phyloP scores from a whole-genome alignment of 2,113 vertebrate genomes.

The Pseudolaguvia tuberculata region DNA sequence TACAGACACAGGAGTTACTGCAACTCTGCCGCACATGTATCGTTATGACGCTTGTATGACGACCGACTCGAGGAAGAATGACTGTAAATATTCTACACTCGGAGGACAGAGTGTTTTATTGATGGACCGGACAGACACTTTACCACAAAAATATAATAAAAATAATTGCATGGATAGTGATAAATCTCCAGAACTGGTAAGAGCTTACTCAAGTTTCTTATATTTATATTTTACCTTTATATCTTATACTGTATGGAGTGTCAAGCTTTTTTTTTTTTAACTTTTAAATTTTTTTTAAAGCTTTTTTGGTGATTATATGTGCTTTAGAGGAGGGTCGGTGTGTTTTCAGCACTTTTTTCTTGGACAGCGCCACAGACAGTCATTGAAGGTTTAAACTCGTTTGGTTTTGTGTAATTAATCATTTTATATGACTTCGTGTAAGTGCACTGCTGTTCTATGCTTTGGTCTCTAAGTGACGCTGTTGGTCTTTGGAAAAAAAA shows the following conservation, averaged over 20 bases:
- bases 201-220: not conserved
- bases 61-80: conserved; percentile 7
- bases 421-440: not conserved
- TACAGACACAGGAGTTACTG: conserved; percentile 42
- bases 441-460: not conserved
- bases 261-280: not conserved
- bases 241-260: not conserved
- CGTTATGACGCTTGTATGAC: conserved; percentile 61
- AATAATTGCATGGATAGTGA: conserved; percentile 27
- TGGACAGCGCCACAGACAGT: not conserved
- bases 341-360: not conserved
- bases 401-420: not conserved
- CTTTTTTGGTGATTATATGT: not conserved
- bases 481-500: conserved; percentile 3
- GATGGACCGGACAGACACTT: conserved; percentile 1
- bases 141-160: conserved; percentile 12
- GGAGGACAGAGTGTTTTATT: conserved; percentile 15
- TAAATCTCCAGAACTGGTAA: conserved; percentile 24
- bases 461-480: conserved; percentile 21
- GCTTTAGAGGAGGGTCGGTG: not conserved
- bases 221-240: too few species aligned
- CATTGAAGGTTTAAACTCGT: too few species aligned
- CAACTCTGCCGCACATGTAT: conserved; percentile 44
- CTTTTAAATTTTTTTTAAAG: not conserved
- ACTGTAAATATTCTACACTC: conserved; percentile 23